These are phyloP conservation scores for Agrochola lota DNA, from an alignment of 2,888 invertebrate genomes.

Conservation along the genomic window DNA sequence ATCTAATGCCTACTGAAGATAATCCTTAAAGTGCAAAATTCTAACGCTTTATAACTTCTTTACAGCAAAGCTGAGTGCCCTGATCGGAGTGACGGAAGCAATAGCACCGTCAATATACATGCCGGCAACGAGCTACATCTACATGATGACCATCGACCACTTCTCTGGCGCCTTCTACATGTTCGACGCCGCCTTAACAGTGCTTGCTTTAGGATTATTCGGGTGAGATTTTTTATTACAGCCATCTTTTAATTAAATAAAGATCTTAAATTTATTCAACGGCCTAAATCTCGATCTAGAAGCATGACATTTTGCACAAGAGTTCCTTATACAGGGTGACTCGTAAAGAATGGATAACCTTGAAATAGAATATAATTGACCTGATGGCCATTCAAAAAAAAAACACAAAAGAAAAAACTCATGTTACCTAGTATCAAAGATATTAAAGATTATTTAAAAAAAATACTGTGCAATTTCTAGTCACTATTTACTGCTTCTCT, in stretches of 20 bases:
- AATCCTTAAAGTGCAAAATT: neutral
- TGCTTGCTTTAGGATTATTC: conserved; percentile 84
- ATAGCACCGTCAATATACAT: conserved; percentile 89
- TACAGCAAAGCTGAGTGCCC: conserved; percentile 87
- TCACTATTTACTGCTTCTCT: too few species aligned
- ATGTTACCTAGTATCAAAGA: too few species aligned
- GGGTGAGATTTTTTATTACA: conserved; percentile 75
- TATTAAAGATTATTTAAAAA: too few species aligned
- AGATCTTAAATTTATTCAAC: neutral
- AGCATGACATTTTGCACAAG: neutral
- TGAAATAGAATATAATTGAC: too few species aligned
- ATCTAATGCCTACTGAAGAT: neutral
- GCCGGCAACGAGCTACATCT: conserved; percentile 90
- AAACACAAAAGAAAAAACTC: too few species aligned
- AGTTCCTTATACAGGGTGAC: neutral
- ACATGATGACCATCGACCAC: conserved; percentile 85
- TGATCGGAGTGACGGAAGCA: conserved; percentile 91
- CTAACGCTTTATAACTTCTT: conserved; percentile 10
- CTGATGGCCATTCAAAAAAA: too few species aligned
- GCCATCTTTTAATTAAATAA: too few species aligned
- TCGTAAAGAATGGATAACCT: too few species aligned
- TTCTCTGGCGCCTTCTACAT: conserved; percentile 91
- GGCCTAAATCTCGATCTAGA: neutral
- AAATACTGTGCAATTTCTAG: too few species aligned
- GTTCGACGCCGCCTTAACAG: conserved; percentile 87